These are phyloP conservation scores for Aphidius gifuensis DNA, from an alignment of 1,140 invertebrate genomes.

Conservation along the genomic window DNA sequence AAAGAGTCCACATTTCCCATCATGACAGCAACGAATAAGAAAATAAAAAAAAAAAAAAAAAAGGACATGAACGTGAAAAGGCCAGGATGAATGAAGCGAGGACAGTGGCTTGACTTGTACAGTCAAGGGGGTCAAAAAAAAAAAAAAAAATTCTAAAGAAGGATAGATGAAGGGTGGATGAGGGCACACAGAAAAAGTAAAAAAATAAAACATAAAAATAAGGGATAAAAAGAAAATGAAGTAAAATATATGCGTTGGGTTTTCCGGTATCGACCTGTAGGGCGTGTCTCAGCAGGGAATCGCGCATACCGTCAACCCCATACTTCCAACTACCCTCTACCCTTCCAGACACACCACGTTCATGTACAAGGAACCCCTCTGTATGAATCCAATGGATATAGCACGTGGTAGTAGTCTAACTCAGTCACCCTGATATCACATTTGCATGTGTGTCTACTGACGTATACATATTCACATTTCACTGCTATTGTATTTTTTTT, in stretches of 20 bases:
- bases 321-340: conserved; percentile 13
- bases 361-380: background rate
- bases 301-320: conserved; percentile 35
- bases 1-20: too few species aligned
- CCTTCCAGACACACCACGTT: conserved; percentile 6
- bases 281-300: conserved; percentile 41
- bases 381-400: too few species aligned
- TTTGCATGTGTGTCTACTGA: too few species aligned
- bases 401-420: too few species aligned
- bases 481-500: too few species aligned
- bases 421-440: too few species aligned
- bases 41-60: too few species aligned
- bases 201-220: background rate
- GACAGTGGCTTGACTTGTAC: background rate
- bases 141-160: background rate
- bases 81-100: conserved; percentile 7
- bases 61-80: too few species aligned
- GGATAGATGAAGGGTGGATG: background rate
- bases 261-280: conserved; percentile 42
- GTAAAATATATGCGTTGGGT: conserved; percentile 34
- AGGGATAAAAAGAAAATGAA: conserved; percentile 11
- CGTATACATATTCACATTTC: too few species aligned
- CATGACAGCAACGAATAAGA: too few species aligned
- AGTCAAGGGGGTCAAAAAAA: too few species aligned
- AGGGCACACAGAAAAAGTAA: too few species aligned